Evolutionary conservation across 2,113 vertebrate species (phyloP).

Genomic region (Alligator mississippiensis): DNA sequence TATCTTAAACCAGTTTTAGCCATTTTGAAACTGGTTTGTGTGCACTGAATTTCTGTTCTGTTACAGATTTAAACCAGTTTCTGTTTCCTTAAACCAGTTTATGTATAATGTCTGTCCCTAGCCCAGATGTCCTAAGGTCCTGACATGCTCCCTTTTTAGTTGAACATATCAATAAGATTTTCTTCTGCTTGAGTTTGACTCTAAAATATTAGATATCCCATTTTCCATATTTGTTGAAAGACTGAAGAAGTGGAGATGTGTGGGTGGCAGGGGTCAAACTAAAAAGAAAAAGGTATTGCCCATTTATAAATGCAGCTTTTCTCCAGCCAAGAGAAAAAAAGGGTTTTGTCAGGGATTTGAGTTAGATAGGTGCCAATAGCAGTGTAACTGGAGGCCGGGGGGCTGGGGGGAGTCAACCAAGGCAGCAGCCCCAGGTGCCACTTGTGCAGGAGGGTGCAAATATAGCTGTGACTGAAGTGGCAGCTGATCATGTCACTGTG

Average conservation of each 20-base stretch:
- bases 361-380: background rate
- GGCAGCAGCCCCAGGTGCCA: no score
- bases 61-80: no score
- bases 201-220: background rate
- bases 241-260: background rate
- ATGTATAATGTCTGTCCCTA: no score
- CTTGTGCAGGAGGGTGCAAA: no score
- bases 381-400: no score
- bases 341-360: background rate
- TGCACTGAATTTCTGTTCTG: no score
- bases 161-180: background rate
- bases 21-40: no score
- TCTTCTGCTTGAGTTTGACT: background rate
- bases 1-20: no score
- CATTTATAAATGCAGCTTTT: background rate
- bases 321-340: background rate
- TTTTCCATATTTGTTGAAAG: background rate
- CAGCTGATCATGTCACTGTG: no score
- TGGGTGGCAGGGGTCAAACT: background rate
- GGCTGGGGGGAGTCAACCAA: no score
- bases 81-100: no score
- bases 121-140: background rate
- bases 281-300: background rate
- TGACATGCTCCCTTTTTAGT: background rate
- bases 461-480: no score